Evolutionary conservation across 2,113 vertebrate species (phyloP).

Genomic region (Thamnophis sirtalis): DNA sequence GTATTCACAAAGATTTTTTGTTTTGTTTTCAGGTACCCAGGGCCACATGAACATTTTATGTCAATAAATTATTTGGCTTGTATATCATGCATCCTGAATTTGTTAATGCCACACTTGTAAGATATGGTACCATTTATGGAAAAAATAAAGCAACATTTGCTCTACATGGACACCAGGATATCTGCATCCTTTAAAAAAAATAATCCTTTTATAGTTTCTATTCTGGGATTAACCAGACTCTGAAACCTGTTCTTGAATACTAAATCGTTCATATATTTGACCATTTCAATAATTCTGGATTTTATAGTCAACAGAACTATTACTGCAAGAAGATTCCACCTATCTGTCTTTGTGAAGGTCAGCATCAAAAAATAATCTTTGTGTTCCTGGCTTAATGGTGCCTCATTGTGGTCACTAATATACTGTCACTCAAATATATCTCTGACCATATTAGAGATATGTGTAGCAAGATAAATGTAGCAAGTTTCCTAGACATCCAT

Average conservation of each 20-base stretch:
- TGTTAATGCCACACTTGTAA: background rate
- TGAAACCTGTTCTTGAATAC: background rate
- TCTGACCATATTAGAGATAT: background rate
- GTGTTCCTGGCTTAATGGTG: background rate
- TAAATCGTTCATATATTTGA: background rate
- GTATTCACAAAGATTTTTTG: background rate
- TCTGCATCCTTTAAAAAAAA: background rate
- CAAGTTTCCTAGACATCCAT: background rate
- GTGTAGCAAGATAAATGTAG: background rate
- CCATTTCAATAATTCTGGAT: background rate
- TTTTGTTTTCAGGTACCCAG: background rate
- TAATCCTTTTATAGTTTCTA: background rate
- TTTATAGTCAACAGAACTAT: background rate
- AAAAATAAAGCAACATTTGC: background rate
- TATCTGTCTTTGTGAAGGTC: background rate
- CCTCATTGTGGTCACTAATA: background rate
- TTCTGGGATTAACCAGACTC: background rate
- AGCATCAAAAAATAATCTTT: background rate
- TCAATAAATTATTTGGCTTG: background rate
- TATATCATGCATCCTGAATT: background rate
- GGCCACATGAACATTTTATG: background rate
- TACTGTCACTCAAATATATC: background rate
- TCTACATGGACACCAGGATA: background rate
- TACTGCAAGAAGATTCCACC: background rate
- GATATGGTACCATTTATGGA: background rate